These are phyloP conservation scores for Synergus itoensis DNA, from an alignment of 2,888 invertebrate species.

Conservation along the genomic window DNA sequence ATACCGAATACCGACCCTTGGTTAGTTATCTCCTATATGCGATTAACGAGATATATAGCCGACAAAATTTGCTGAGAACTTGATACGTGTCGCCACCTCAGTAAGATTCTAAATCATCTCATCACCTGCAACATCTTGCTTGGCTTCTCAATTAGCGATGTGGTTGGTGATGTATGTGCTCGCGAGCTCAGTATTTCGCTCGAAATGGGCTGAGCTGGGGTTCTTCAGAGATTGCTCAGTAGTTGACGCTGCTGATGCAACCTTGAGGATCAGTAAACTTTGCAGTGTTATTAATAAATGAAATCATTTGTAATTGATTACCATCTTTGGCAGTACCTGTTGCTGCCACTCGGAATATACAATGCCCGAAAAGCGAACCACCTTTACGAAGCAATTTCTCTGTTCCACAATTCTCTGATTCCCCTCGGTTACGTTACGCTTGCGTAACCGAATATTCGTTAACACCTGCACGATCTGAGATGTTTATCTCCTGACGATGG, in stretches of 20 bases:
- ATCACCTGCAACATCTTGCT: constrained; percentile 15
- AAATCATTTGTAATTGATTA: too few relatives aligned
- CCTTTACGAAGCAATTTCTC: too few relatives aligned
- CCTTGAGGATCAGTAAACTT: too few relatives aligned
- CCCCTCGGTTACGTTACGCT: neutral
- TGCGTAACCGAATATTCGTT: constrained; percentile 20
- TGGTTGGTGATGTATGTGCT: constrained; percentile 8
- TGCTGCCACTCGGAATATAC: neutral
- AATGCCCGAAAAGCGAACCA: too few relatives aligned
- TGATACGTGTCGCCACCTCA: constrained; percentile 37
- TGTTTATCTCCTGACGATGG: constrained; percentile 9
- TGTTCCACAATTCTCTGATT: neutral
- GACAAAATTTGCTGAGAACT: constrained; percentile 37
- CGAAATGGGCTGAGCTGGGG: neutral
- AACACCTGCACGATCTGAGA: constrained; percentile 19
- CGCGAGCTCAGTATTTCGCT: neutral
- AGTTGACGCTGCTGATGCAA: too few relatives aligned
- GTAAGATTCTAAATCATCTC: constrained; percentile 28
- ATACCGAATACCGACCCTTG: constrained; percentile 41
- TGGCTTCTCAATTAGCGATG: constrained; percentile 37
- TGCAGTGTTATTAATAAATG: too few relatives aligned
- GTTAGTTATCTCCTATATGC: constrained; percentile 37
- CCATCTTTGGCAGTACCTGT: too few relatives aligned
- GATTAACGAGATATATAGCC: constrained; percentile 33
- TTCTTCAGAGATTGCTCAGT: too few relatives aligned